Evolutionary conservation across 2,113 vertebrate genomes (phyloP).

Genomic region (Xyliphius kryptos): DNA sequence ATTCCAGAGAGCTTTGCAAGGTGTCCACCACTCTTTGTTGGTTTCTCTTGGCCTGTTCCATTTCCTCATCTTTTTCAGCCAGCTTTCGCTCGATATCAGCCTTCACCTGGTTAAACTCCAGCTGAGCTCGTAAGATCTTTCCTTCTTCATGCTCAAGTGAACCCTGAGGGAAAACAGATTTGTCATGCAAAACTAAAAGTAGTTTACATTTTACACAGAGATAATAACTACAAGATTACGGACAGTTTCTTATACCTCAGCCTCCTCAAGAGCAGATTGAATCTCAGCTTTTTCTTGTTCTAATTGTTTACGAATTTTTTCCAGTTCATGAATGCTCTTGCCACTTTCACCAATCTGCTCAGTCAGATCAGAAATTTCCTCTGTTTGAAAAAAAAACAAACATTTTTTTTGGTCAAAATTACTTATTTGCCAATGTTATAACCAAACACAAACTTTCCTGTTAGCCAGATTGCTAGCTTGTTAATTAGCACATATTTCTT

Average conservation of each 20-base stretch:
- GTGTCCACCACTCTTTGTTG: slow-evolving; percentile 73
- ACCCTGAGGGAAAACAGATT: slow-evolving; percentile 6
- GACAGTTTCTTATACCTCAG: slow-evolving; percentile 40
- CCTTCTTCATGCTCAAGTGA: slow-evolving; percentile 84
- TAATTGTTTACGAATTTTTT: slow-evolving; percentile 55
- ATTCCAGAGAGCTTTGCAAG: slow-evolving; percentile 78
- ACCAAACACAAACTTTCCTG: too few relatives aligned
- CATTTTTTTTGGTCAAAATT: too few relatives aligned
- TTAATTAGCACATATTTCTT: too few relatives aligned
- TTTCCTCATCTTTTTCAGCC: slow-evolving; percentile 82
- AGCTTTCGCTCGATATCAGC: slow-evolving; percentile 76
- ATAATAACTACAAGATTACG: neutral
- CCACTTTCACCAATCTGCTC: slow-evolving; percentile 57
- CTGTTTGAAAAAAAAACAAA: slow-evolving; percentile 31
- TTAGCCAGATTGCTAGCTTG: too few relatives aligned
- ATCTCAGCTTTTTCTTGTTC: slow-evolving; percentile 60
- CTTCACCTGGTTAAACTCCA: slow-evolving; percentile 81
- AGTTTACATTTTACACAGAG: too few relatives aligned
- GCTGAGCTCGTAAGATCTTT: slow-evolving; percentile 79
- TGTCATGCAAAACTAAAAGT: neutral
- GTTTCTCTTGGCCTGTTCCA: slow-evolving; percentile 82
- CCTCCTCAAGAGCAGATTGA: slow-evolving; percentile 58
- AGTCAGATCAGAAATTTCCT: slow-evolving; percentile 60
- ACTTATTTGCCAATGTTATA: too few relatives aligned
- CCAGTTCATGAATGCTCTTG: slow-evolving; percentile 58